Conservation (phyloP, 2,113 vertebrate genomes). For the Anoplopoma fimbria region DNA sequence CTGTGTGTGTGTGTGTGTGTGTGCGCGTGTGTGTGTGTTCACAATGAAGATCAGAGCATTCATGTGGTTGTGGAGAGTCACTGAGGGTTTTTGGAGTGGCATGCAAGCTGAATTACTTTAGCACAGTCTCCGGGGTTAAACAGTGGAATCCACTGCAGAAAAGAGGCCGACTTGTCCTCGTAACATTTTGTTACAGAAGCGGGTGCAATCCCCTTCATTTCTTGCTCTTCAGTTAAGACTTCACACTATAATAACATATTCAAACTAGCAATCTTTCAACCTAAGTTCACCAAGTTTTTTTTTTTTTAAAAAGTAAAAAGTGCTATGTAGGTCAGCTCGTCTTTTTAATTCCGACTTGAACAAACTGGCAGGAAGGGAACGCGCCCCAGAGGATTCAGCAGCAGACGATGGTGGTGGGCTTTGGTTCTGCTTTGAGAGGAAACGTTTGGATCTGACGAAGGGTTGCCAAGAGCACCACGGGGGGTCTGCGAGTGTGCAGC, state of each 20-base stretch:
- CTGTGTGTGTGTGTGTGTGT: no score
- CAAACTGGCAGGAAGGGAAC: slow-evolving; percentile 79
- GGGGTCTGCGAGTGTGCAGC: slow-evolving; percentile 64
- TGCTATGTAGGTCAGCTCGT: slow-evolving; percentile 81
- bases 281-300: slow-evolving; percentile 73
- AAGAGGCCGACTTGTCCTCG: slow-evolving; percentile 1
- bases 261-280: slow-evolving; percentile 41
- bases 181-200: background rate
- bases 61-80: slow-evolving; percentile 45
- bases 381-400: slow-evolving; percentile 70
- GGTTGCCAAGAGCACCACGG: slow-evolving; percentile 77
- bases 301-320: slow-evolving; percentile 62
- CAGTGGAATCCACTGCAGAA: background rate
- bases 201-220: slow-evolving; percentile 16
- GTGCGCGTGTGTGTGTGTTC: no score
- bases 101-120: slow-evolving; percentile 45
- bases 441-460: slow-evolving; percentile 78
- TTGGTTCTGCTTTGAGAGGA: slow-evolving; percentile 79
- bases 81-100: slow-evolving; percentile 54
- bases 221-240: slow-evolving; percentile 41
- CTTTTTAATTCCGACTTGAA: slow-evolving; percentile 78
- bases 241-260: slow-evolving; percentile 30
- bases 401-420: slow-evolving; percentile 73
- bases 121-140: slow-evolving; percentile 20
- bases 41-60: slow-evolving; percentile 40